Evolutionary conservation across 2,797 vertebrate species (phyloP).

Genomic region (Sebastes dallii): DNA sequence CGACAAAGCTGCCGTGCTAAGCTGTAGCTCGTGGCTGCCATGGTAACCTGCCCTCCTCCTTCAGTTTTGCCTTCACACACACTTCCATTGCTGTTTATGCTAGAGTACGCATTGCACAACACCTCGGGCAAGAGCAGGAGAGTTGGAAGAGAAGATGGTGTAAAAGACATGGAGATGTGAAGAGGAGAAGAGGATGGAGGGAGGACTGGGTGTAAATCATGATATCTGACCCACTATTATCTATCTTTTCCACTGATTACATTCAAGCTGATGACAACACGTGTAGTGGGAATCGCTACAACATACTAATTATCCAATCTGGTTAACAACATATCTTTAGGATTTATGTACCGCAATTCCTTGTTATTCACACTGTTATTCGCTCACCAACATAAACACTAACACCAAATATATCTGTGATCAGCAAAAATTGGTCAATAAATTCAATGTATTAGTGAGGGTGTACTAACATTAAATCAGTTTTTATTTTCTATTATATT

Average conservation of each 20-base stretch:
- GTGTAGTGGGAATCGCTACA: background rate
- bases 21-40: slow-evolving; percentile 40
- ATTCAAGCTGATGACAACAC: background rate
- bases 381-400: background rate
- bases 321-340: background rate
- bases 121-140: slow-evolving; percentile 4
- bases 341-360: background rate
- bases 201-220: background rate
- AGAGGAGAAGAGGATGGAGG: background rate
- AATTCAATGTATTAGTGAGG: background rate
- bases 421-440: background rate
- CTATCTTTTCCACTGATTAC: background rate
- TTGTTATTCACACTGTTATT: background rate
- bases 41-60: slow-evolving; percentile 43
- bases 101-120: slow-evolving; percentile 47
- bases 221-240: background rate
- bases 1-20: background rate
- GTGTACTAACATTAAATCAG: background rate
- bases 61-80: slow-evolving; percentile 1
- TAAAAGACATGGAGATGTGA: background rate
- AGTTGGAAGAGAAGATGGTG: background rate
- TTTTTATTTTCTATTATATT: background rate
- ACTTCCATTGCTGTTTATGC: slow-evolving; percentile 7
- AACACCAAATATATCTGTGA: background rate
- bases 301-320: background rate